Percentiles rank a stretch among this genome's conserved stretches.
These are phyloP conservation scores for Potamarius usumacintae DNA, from an alignment of 2,113 vertebrate genomes.

Conservation along the genomic window DNA sequence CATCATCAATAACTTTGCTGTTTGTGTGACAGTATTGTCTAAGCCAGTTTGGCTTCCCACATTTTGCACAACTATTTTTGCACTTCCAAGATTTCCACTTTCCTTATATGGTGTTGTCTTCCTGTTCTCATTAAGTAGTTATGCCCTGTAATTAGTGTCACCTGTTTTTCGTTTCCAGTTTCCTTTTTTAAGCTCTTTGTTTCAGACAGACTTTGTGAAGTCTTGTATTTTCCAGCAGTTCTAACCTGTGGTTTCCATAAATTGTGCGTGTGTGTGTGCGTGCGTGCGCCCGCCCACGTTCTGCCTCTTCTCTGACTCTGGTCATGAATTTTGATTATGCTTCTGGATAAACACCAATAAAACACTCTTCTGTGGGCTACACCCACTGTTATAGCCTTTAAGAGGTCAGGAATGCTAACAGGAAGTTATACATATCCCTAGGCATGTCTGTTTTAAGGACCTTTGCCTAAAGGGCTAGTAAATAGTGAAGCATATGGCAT, in stretches of 20 bases:
- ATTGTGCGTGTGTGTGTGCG: too few species aligned
- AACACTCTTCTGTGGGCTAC: not conserved
- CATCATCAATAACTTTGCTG: not conserved
- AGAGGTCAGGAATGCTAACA: not conserved
- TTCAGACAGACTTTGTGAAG: not conserved
- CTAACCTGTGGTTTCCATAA: not conserved
- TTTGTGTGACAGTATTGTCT: not conserved
- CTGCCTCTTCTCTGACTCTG: not conserved
- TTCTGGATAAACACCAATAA: not conserved
- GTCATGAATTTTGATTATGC: not conserved
- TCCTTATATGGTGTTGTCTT: slow-evolving; percentile 10
- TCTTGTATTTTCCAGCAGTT: not conserved
- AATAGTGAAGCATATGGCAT: slow-evolving; percentile 16
- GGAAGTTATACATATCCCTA: not conserved
- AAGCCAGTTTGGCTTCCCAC: not conserved
- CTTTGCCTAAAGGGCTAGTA: not conserved
- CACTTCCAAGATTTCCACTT: not conserved
- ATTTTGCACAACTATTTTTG: not conserved
- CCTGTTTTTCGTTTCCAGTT: not conserved
- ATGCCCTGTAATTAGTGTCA: slow-evolving; percentile 20
- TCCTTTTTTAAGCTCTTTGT: slow-evolving; percentile 3
- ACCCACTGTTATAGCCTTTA: not conserved
- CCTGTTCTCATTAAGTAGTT: slow-evolving; percentile 8
- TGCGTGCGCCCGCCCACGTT: too few species aligned
- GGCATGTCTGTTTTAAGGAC: not conserved